Evolutionary conservation across 2,888 invertebrate species (phyloP).

Genomic region (Cordylochernes scorpioides): DNA sequence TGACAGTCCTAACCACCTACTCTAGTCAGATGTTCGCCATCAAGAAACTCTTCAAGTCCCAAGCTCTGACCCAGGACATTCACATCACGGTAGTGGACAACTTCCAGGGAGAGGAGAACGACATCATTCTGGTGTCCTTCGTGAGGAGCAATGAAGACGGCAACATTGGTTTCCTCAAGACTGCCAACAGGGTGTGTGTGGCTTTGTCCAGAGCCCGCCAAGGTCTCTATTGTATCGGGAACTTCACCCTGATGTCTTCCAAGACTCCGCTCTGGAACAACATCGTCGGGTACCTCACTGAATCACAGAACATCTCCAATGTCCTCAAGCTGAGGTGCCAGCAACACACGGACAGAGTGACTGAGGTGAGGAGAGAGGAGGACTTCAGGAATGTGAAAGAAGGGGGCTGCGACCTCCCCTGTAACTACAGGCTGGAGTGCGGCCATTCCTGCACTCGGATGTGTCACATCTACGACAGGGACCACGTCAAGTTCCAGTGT

Average conservation of each 20-base stretch:
- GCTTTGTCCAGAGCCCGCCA: constrained; percentile 14
- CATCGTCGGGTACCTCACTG: constrained; percentile 3
- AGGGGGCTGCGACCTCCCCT: constrained; percentile 19
- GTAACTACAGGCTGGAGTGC: constrained; percentile 19
- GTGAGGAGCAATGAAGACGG: constrained; percentile 16
- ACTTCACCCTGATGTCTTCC: constrained; percentile 7
- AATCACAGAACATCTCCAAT: constrained; percentile 6
- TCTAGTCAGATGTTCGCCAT: constrained; percentile 18
- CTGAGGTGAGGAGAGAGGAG: constrained; percentile 4
- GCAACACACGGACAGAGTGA: constrained; percentile 6
- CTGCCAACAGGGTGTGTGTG: constrained; percentile 18
- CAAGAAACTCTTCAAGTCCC: constrained; percentile 3
- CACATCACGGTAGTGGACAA: constrained; percentile 15
- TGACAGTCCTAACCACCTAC: constrained; percentile 20
- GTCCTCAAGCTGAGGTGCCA: constrained; percentile 8
- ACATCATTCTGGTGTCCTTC: constrained; percentile 17
- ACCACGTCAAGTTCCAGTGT: constrained; percentile 5
- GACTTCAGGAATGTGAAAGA: constrained; percentile 8
- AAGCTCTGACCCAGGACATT: constrained; percentile 1
- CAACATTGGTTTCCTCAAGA: constrained; percentile 19
- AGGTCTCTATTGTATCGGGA: constrained; percentile 13
- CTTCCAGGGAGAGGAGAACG: constrained; percentile 18
- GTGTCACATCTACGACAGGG: constrained; percentile 12
- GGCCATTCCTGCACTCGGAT: constrained; percentile 20
- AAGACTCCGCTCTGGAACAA: constrained; percentile 9